Percentiles rank a stretch among this genome's conserved stretches.
Conservation (phyloP, 2,888 invertebrate genomes). For the Stenolophus ochropezus region DNA sequence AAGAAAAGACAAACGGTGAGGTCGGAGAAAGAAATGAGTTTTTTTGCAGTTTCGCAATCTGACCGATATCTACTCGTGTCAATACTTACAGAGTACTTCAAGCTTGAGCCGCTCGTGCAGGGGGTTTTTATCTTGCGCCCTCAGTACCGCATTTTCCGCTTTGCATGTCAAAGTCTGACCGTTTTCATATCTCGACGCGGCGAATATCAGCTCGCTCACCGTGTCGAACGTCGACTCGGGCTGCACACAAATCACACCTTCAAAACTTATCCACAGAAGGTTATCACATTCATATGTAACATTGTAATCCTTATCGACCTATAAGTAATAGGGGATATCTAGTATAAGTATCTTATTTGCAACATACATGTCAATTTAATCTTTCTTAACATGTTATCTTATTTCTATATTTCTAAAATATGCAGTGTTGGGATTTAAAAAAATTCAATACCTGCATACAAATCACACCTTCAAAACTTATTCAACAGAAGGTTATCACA, state of each 20-base stretch:
- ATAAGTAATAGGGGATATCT: too few species aligned
- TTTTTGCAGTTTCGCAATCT: slow-evolving; percentile 7
- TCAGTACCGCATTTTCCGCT: slow-evolving; percentile 87
- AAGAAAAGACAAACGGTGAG: neutral
- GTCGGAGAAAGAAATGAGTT: neutral
- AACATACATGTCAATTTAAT: too few species aligned
- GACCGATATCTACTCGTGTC: neutral
- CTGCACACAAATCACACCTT: slow-evolving; percentile 70
- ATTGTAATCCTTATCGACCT: too few species aligned
- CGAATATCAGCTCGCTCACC: slow-evolving; percentile 85
- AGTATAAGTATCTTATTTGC: too few species aligned
- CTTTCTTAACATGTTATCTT: too few species aligned
- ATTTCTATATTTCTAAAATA: too few species aligned
- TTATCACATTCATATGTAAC: too few species aligned
- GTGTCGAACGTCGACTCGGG: slow-evolving; percentile 88
- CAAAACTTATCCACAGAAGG: too few species aligned
- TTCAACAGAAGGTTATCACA: too few species aligned
- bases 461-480: too few species aligned
- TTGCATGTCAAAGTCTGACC: slow-evolving; percentile 86
- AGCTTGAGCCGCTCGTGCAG: slow-evolving; percentile 82
- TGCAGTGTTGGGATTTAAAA: too few species aligned
- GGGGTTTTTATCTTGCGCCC: slow-evolving; percentile 83
- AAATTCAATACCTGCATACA: too few species aligned
- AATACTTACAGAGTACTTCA: slow-evolving; percentile 90
- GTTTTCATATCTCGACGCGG: slow-evolving; percentile 88